Conservation (phyloP, 2,113 vertebrate species). For the Hiodon alosoides region DNA sequence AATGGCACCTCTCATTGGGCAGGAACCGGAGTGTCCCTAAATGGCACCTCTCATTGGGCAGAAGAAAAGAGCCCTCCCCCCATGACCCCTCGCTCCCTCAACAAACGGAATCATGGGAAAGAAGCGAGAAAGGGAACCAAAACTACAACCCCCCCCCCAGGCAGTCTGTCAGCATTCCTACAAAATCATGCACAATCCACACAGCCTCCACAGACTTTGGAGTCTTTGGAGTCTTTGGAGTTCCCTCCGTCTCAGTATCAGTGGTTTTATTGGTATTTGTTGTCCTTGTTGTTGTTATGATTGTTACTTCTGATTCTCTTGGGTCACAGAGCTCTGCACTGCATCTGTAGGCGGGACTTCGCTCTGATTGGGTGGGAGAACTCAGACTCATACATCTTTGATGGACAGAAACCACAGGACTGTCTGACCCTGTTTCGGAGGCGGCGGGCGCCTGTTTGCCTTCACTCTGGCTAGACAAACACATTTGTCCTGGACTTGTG, state of each 20-base stretch:
- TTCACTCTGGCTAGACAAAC: no score
- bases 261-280: not conserved
- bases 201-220: not conserved
- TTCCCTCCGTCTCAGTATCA: not conserved
- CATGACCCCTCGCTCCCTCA: conserved; percentile 34
- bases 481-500: no score
- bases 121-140: conserved; percentile 35
- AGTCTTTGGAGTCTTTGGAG: not conserved
- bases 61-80: conserved; percentile 32
- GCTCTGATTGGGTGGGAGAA: not conserved
- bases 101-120: conserved; percentile 13
- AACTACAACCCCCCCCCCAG: conserved; percentile 8
- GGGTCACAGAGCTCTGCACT: not conserved
- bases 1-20: conserved; percentile 2
- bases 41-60: not conserved
- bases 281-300: conserved; percentile 7
- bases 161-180: not conserved
- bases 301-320: not conserved
- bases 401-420: not conserved
- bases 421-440: no score
- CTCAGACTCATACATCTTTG: not conserved
- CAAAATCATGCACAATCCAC: not conserved
- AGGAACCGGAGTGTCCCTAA: not conserved
- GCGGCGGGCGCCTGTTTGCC: no score
- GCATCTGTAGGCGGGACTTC: not conserved